These are phyloP conservation scores for Trichogramma pretiosum DNA, from an alignment of 1,140 invertebrate species.

Conservation along the genomic window DNA sequence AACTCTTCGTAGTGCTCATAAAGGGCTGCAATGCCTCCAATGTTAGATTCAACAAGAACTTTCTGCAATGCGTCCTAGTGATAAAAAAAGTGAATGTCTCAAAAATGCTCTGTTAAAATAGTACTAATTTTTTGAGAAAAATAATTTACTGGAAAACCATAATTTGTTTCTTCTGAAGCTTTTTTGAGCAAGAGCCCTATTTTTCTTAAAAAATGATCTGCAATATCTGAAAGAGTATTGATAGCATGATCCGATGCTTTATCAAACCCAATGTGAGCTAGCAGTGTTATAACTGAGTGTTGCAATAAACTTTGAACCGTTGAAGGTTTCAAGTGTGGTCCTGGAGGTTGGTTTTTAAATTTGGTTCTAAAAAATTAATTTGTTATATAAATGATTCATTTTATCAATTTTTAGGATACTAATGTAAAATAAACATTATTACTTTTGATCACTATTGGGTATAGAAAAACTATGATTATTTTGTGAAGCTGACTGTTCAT, in stretches of 20 bases:
- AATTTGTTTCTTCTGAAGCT: slow-evolving; percentile 45
- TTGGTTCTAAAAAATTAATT: slow-evolving; percentile 19
- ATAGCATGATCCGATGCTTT: slow-evolving; percentile 46
- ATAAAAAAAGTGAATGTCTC: slow-evolving; percentile 2
- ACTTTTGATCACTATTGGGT: slow-evolving; percentile 25
- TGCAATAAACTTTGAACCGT: slow-evolving; percentile 34
- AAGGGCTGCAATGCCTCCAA: slow-evolving; percentile 44
- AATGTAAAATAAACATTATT: too few species aligned
- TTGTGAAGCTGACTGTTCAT: slow-evolving; percentile 17
- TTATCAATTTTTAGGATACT: background rate
- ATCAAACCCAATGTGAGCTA: slow-evolving; percentile 45
- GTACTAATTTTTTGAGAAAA: slow-evolving; percentile 2
- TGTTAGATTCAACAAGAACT: slow-evolving; percentile 48
- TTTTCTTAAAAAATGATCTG: slow-evolving; percentile 47
- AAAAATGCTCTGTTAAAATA: too few species aligned
- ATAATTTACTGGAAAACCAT: slow-evolving; percentile 48
- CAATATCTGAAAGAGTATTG: slow-evolving; percentile 48
- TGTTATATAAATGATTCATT: background rate
- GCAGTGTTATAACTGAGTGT: slow-evolving; percentile 36
- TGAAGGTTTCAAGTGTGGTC: slow-evolving; percentile 29
- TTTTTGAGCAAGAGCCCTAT: slow-evolving; percentile 46
- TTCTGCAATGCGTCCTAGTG: slow-evolving; percentile 50
- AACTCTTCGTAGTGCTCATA: slow-evolving; percentile 49
- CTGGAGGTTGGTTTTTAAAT: slow-evolving; percentile 22
- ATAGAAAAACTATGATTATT: slow-evolving; percentile 27